These are phyloP conservation scores for Desmophyllum pertusum DNA, from an alignment of 92 coral and sea anemone species.

Conservation along the genomic window DNA sequence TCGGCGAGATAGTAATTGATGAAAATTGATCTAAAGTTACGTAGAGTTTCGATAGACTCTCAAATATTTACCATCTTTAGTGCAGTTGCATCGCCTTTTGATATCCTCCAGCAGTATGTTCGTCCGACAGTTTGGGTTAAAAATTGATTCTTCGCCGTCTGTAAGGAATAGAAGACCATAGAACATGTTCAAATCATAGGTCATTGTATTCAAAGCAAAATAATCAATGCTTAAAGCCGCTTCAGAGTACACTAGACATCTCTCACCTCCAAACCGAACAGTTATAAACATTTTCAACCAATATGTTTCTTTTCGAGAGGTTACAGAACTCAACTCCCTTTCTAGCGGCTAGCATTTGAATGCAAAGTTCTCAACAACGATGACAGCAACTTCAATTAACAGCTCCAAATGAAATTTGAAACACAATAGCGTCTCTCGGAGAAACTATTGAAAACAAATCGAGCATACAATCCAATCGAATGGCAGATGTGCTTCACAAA, in stretches of 20 bases:
- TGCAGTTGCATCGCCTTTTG: constrained; percentile 85
- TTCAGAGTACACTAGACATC: background rate
- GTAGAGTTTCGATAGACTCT: background rate
- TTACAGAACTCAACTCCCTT: background rate
- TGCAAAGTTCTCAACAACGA: background rate
- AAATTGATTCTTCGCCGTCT: constrained; percentile 88
- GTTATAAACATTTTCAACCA: constrained; percentile 59
- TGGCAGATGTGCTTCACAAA: constrained; percentile 23
- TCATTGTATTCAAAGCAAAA: constrained; percentile 10
- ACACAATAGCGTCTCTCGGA: constrained; percentile 18
- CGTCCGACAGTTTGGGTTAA: constrained; percentile 93
- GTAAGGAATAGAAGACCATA: constrained; percentile 2
- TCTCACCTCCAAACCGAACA: constrained; percentile 70
- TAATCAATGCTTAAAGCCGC: background rate
- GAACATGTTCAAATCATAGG: background rate
- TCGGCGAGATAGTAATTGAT: background rate
- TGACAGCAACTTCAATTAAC: background rate
- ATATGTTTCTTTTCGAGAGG: background rate
- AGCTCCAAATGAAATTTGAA: background rate
- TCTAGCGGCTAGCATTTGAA: background rate
- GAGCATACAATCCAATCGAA: constrained; percentile 31
- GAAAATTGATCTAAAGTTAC: background rate
- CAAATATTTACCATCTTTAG: constrained; percentile 76
- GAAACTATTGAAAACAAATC: constrained; percentile 30
- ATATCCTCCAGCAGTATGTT: constrained; percentile 84